These are phyloP conservation scores for Rostratula benghalensis DNA, from an alignment of 2,113 vertebrate genomes.

Conservation along the genomic window DNA sequence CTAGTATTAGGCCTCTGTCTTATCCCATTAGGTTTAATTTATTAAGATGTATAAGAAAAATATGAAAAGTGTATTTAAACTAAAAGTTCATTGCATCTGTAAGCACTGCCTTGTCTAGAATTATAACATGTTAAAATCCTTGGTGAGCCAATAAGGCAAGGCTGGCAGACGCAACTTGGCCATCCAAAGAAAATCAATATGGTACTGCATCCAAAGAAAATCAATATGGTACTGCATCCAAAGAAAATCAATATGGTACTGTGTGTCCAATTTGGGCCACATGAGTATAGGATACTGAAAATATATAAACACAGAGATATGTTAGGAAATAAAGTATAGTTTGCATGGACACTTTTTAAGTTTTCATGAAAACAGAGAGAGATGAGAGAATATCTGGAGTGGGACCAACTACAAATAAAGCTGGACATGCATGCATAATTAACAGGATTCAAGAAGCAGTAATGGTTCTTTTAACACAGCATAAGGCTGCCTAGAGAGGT, in stretches of 20 bases:
- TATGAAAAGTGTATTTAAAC: background rate
- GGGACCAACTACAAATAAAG: conserved; percentile 54
- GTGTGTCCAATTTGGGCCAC: background rate
- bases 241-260: background rate
- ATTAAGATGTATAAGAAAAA: background rate
- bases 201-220: background rate
- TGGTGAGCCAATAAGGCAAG: background rate
- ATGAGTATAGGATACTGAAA: background rate
- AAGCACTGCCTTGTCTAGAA: background rate
- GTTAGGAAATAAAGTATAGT: background rate
- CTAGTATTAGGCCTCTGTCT: background rate
- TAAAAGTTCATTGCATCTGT: background rate
- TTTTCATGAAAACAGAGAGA: conserved; percentile 26
- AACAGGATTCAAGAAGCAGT: conserved; percentile 27
- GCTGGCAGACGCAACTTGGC: background rate
- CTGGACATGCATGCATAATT: background rate
- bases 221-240: too few species aligned
- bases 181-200: background rate
- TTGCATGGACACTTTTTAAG: background rate
- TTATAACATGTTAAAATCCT: background rate
- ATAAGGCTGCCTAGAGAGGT: conserved; percentile 31
- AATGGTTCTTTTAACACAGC: conserved; percentile 50
- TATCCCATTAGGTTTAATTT: background rate
- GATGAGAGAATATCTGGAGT: conserved; percentile 44
- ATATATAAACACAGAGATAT: background rate